Conservation (phyloP, 2,888 invertebrate genomes). For the Physocephala rufipes region DNA sequence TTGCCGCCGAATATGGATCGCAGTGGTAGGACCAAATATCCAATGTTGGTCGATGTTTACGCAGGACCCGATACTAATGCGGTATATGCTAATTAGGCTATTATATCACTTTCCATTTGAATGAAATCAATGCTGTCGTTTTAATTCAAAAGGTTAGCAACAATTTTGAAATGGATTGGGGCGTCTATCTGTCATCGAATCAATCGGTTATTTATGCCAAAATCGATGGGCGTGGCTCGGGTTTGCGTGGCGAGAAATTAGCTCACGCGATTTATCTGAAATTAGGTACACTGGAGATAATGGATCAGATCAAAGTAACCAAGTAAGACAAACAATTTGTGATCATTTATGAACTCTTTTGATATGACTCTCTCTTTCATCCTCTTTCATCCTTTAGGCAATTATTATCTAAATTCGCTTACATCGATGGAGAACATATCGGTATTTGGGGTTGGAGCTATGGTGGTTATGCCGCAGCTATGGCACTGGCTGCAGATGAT, state of each 20-base stretch:
- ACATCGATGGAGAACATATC: constrained; percentile 79
- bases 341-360: not conserved
- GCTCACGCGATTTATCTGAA: constrained; percentile 83
- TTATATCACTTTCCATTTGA: not conserved
- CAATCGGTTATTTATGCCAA: constrained; percentile 86
- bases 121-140: not conserved
- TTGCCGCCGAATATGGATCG: constrained; percentile 77
- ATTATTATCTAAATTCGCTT: constrained; percentile 72
- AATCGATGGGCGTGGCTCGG: constrained; percentile 92
- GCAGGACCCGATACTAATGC: constrained; percentile 91
- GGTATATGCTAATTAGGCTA: constrained; percentile 68
- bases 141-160: constrained; percentile 65
- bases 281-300: constrained; percentile 89
- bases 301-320: constrained; percentile 89
- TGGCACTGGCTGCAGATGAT: constrained; percentile 82
- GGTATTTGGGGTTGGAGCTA: constrained; percentile 99
- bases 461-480: constrained; percentile 92
- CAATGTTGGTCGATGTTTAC: constrained; percentile 87
- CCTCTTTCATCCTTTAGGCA: constrained; percentile 47
- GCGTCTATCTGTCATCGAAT: constrained; percentile 84
- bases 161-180: constrained; percentile 86
- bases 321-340: constrained; percentile 58
- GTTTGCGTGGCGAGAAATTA: constrained; percentile 83
- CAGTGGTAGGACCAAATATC: constrained; percentile 76
- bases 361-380: not conserved